phyloP scores from a whole-genome alignment of 2,113 vertebrate genomes.

The Epinephelus lanceolatus region DNA sequence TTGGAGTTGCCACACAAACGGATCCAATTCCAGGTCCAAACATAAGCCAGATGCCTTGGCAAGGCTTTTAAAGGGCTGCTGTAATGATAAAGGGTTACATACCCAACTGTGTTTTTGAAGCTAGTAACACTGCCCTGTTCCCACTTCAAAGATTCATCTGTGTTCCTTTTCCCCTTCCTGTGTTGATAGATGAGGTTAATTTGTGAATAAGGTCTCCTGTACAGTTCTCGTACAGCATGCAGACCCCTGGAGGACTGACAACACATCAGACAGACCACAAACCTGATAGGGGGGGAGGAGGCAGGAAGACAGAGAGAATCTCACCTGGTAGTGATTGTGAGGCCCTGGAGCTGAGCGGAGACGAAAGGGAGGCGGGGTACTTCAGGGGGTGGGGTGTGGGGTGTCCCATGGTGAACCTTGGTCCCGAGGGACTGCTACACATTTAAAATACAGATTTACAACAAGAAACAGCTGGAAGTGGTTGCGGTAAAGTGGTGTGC shows the following conservation, averaged over 20 bases:
- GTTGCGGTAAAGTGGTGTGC: conserved; percentile 47
- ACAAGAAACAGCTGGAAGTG: conserved; percentile 68
- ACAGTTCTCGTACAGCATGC: conserved; percentile 18
- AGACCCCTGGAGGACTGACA: conserved; percentile 35
- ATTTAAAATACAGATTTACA: conserved; percentile 62
- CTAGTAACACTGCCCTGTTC: conserved; percentile 40
- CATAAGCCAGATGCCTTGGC: conserved; percentile 64
- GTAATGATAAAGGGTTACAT: conserved; percentile 63
- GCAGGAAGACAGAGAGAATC: conserved; percentile 15
- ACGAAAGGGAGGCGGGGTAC: conserved; percentile 13
- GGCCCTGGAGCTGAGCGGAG: conserved; percentile 34
- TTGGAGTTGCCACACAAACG: conserved; percentile 50
- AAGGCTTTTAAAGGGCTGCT: conserved; percentile 52
- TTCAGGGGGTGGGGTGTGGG: conserved; percentile 16
- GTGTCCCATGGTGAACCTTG: conserved; percentile 42
- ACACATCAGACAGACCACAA: conserved; percentile 51
- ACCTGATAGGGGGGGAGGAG: conserved; percentile 10
- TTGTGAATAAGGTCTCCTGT: conserved; percentile 56
- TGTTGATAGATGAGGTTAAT: conserved; percentile 54
- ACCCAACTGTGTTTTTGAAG: conserved; percentile 55
- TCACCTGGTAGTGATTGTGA: conserved; percentile 66
- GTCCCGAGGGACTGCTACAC: conserved; percentile 48
- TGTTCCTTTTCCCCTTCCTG: conserved; percentile 37
- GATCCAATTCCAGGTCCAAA: conserved; percentile 59
- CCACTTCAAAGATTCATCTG: conserved; percentile 62